phyloP scores from a whole-genome alignment of 2,888 invertebrate genomes.

The Trachelus iudaicus region DNA sequence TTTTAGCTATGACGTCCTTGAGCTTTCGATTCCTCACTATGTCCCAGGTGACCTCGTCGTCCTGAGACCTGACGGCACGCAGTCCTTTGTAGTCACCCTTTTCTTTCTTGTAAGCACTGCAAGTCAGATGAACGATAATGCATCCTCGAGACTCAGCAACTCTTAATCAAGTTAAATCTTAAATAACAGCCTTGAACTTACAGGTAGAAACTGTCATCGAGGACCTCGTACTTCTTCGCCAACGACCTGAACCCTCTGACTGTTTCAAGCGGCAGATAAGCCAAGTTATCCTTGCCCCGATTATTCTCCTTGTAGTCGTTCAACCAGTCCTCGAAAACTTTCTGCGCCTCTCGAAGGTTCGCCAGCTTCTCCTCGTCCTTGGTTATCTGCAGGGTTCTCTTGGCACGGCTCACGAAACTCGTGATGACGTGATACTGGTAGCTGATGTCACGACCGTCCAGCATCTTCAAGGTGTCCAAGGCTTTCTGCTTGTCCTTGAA shows the following conservation, averaged over 20 bases:
- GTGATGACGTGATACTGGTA: slow-evolving; percentile 75
- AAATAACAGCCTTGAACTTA: slow-evolving; percentile 24
- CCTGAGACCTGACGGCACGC: slow-evolving; percentile 70
- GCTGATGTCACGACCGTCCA: slow-evolving; percentile 74
- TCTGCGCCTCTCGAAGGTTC: slow-evolving; percentile 77
- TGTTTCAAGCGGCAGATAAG: slow-evolving; percentile 74
- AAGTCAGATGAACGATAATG: slow-evolving; percentile 3
- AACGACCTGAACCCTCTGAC: slow-evolving; percentile 70
- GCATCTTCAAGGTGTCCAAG: slow-evolving; percentile 72
- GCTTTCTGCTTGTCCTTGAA: slow-evolving; percentile 80
- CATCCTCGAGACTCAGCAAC: background rate
- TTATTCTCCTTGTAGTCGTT: slow-evolving; percentile 78
- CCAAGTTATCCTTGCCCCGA: slow-evolving; percentile 75
- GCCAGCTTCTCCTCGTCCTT: slow-evolving; percentile 77
- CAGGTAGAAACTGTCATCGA: slow-evolving; percentile 61
- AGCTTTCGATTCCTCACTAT: slow-evolving; percentile 77
- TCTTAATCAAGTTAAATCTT: background rate
- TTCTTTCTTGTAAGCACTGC: slow-evolving; percentile 71
- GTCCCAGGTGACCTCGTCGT: slow-evolving; percentile 76
- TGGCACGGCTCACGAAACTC: slow-evolving; percentile 70
- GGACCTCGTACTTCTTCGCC: slow-evolving; percentile 68
- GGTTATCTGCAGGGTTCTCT: slow-evolving; percentile 73
- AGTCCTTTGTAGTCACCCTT: slow-evolving; percentile 80
- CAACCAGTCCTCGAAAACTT: slow-evolving; percentile 77
- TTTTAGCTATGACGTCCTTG: slow-evolving; percentile 69